phyloP scores from a whole-genome alignment of 2,888 invertebrate species.

The Norana najaformis region DNA sequence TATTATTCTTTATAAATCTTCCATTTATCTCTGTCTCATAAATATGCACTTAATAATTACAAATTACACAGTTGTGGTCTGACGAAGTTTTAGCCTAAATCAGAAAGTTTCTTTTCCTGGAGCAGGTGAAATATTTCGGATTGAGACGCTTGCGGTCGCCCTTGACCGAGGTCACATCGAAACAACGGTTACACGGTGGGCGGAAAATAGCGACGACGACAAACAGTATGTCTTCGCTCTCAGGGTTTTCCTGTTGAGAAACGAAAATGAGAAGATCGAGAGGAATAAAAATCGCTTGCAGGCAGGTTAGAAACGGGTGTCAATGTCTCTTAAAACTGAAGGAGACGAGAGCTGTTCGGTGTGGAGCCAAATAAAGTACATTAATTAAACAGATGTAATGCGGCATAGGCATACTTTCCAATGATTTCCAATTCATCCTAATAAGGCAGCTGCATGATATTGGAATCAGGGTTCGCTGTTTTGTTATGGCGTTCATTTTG shows the following conservation, averaged over 20 bases:
- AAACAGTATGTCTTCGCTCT: slow-evolving; percentile 41
- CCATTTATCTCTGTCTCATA: no score
- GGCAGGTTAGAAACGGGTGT: not conserved
- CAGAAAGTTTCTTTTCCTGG: not conserved
- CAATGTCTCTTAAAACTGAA: not conserved
- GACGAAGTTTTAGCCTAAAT: no score
- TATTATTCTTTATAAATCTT: no score
- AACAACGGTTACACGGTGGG: slow-evolving; percentile 40
- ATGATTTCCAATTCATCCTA: no score
- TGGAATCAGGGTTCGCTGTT: no score
- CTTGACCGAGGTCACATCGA: slow-evolving; percentile 39
- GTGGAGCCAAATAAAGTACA: no score
- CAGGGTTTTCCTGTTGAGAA: slow-evolving; percentile 39
- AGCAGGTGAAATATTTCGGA: slow-evolving; percentile 41
- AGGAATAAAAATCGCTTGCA: not conserved
- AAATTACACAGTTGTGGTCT: no score
- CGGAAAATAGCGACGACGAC: slow-evolving; percentile 41
- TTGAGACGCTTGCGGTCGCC: slow-evolving; percentile 41
- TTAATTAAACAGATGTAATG: no score
- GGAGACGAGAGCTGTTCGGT: not conserved
- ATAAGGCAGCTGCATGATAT: no score
- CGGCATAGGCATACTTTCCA: no score
- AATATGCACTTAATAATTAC: no score
- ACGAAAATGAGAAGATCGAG: not conserved
- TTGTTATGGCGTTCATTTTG: no score